Conservation (phyloP, 2,888 invertebrate species). For the Drosophila hawaiiensis region DNA sequence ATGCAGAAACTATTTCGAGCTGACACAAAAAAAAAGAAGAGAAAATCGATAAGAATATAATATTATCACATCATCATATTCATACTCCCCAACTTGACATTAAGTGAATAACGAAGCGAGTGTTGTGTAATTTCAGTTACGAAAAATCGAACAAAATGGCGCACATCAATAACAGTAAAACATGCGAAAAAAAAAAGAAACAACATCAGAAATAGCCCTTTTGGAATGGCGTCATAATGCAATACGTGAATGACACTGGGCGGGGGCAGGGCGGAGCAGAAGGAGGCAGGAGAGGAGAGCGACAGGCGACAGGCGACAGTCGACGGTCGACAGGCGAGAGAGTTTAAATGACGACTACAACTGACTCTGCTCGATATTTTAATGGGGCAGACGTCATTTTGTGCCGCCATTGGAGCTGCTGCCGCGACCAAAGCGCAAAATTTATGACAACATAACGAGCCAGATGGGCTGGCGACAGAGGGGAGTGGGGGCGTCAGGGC, state of each 20-base stretch:
- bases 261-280: neutral
- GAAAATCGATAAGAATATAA: neutral
- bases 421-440: conserved; percentile 72
- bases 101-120: neutral
- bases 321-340: conserved; percentile 7
- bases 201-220: conserved; percentile 25
- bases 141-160: conserved; percentile 64
- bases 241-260: conserved; percentile 21
- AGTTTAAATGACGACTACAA: conserved; percentile 49
- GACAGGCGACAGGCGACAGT: conserved; percentile 1
- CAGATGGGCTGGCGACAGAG: conserved; percentile 22
- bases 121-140: conserved; percentile 10
- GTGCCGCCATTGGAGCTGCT: conserved; percentile 60
- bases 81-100: neutral
- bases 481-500: neutral
- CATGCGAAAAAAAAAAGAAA: conserved; percentile 24
- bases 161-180: conserved; percentile 59
- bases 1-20: neutral
- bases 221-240: conserved; percentile 73
- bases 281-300: neutral
- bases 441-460: conserved; percentile 81
- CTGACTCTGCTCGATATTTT: conserved; percentile 70
- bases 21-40: neutral
- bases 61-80: neutral
- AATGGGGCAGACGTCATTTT: conserved; percentile 80